Evolutionary conservation across 2,113 vertebrate species (phyloP).

Genomic region (Pristiophorus japonicus): DNA sequence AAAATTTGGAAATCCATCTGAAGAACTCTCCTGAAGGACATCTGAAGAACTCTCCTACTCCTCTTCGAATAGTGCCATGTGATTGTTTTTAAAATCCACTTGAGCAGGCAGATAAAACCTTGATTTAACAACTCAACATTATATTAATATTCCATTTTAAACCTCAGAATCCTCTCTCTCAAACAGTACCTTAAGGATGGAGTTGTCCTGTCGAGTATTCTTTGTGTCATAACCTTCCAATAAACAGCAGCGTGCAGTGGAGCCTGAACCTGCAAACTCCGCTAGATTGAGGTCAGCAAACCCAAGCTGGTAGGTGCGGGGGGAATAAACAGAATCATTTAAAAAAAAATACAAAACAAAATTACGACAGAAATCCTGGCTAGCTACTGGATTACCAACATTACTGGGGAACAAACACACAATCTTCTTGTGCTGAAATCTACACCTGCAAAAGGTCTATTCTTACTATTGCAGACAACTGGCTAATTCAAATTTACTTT

Average conservation of each 20-base stretch:
- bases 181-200: constrained; percentile 81
- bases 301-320: constrained; percentile 70
- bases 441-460: background rate
- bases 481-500: background rate
- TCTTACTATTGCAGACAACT: background rate
- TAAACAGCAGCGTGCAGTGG: constrained; percentile 87
- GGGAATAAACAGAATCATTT: background rate
- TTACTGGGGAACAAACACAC: background rate
- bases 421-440: background rate
- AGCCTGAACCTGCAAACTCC: constrained; percentile 93
- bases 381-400: background rate
- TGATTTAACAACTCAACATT: too few species aligned
- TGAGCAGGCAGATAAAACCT: background rate
- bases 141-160: background rate
- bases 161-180: background rate
- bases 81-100: background rate
- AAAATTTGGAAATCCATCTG: too few species aligned
- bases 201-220: constrained; percentile 97
- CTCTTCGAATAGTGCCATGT: background rate
- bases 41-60: background rate
- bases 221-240: constrained; percentile 97
- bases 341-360: too few species aligned
- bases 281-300: constrained; percentile 96
- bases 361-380: too few species aligned
- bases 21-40: too few species aligned